Evolutionary conservation across 2,113 vertebrate genomes (phyloP).

Genomic region (Chloropsis cyanopogon): DNA sequence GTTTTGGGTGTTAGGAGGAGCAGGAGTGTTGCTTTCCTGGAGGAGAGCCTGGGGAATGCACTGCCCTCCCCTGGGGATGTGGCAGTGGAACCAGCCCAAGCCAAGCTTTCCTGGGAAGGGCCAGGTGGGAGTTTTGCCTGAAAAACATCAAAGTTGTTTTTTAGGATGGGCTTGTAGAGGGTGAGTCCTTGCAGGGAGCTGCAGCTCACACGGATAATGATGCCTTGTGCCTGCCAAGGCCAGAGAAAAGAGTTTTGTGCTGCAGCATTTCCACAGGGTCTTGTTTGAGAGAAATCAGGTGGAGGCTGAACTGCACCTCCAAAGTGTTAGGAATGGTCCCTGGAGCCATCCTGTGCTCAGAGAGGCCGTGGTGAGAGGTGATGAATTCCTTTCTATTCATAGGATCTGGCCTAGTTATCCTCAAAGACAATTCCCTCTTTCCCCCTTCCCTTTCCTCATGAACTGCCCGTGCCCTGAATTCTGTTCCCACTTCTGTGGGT

Average conservation of each 20-base stretch:
- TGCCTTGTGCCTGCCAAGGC: background rate
- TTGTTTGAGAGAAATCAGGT: background rate
- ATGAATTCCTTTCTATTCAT: conserved; percentile 41
- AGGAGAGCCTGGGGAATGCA: background rate
- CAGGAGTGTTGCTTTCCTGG: background rate
- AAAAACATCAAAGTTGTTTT: background rate
- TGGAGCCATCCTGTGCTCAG: background rate
- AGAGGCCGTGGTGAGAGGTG: background rate
- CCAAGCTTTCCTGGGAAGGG: background rate
- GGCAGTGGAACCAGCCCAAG: background rate
- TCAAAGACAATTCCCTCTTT: background rate
- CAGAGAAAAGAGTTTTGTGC: background rate
- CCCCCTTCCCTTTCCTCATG: background rate
- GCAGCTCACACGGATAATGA: background rate
- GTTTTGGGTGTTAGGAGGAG: background rate
- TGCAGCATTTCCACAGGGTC: background rate
- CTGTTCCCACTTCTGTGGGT: background rate
- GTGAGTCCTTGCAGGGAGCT: background rate
- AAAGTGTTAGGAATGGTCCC: background rate
- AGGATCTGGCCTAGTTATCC: conserved; percentile 26
- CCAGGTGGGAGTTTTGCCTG: background rate
- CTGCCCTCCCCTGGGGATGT: background rate
- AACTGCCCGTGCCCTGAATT: background rate
- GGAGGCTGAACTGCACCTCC: conserved; percentile 10
- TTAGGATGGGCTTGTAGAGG: background rate